Percentiles rank a stretch among this genome's conserved stretches.
Evolutionary conservation across 2,113 vertebrate species (phyloP).

Genomic region (Craseonycteris thonglongyai): DNA sequence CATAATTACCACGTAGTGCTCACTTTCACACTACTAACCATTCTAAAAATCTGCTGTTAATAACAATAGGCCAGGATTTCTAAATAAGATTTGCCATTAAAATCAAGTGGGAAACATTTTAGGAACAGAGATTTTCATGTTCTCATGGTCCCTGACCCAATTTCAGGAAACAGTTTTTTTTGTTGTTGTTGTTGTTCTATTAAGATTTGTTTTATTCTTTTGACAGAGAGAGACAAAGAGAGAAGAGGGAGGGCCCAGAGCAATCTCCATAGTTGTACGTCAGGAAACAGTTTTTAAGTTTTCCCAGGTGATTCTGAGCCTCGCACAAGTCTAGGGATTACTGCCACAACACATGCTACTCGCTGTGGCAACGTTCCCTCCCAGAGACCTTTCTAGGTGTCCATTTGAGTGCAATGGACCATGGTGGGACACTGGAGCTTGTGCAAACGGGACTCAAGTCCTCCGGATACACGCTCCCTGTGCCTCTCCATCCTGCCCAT

Average conservation of each 20-base stretch:
- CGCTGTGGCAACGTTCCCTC: not conserved
- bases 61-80: not conserved
- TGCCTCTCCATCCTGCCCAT: not conserved
- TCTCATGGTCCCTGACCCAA: not conserved
- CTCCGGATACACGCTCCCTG: not conserved
- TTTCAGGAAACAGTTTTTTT: too few species aligned
- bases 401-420: not conserved
- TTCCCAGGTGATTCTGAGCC: not conserved
- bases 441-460: not conserved
- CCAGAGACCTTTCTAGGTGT: not conserved
- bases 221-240: too few species aligned
- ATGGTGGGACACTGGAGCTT: not conserved
- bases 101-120: not conserved
- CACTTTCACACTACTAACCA: not conserved
- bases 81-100: not conserved
- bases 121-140: not conserved
- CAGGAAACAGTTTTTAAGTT: not conserved
- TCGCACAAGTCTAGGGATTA: not conserved
- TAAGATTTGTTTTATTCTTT: too few species aligned
- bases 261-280: too few species aligned
- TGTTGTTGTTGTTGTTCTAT: too few species aligned
- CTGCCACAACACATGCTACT: accelerated
- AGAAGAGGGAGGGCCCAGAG: too few species aligned
- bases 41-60: not conserved
- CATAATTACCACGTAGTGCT: not conserved